Base-by-base conservation (phyloP, 2,888 invertebrate genomes). In the Myathropa florea region DNA sequence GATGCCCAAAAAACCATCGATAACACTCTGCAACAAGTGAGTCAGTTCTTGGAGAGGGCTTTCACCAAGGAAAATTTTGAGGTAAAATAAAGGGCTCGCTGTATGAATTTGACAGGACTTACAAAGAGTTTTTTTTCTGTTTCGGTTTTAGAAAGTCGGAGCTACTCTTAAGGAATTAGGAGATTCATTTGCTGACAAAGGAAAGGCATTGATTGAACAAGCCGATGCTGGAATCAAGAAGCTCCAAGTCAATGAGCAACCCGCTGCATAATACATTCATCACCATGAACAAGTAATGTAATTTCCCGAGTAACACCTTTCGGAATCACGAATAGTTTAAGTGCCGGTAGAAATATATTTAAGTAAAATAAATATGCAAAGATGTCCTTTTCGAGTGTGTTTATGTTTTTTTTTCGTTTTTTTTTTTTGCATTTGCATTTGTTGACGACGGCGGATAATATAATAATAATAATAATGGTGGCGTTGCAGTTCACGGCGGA, bases 141-240 rank as follows among this genome's bases (percentile, higher is more conserved):
- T n/a, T n/a, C n/a, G n/a, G n/a, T 67, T 67, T 71, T 30, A 83
- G 83, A 83, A 83, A 83, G 53, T 83, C 4, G 73, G 78, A 39
- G 65, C 26, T 4, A 65, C 23, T 30, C 46, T 83, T 60, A 83
- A 83, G 67, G 33, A 83, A 30, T 12, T 83, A 14, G 72, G 83
- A 36, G 83, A 83, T 14, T 60, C 78, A 63, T n/a, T 83, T 4
- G 12, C 67, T 1, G 83, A 57, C 9, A 53, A 28, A 1, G 77
- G 83, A 14, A 83, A 72, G 61, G 83, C 72, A 60, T 36, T 83
- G 53, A 61, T 65, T 9, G 46, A 77, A 9, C 33, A 83, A 61
- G 83, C 83, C 53, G 83, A 83, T 53, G 77, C 33, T 28, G 55
- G 67, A 65, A 60, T 83, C n/a, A 77, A 83, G 71, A 77, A 83